A percentile compares a stretch with the other conserved stretches of the same genome.
Conservation (phyloP, 2,797 vertebrate genomes). For the Phataginus tricuspis region DNA sequence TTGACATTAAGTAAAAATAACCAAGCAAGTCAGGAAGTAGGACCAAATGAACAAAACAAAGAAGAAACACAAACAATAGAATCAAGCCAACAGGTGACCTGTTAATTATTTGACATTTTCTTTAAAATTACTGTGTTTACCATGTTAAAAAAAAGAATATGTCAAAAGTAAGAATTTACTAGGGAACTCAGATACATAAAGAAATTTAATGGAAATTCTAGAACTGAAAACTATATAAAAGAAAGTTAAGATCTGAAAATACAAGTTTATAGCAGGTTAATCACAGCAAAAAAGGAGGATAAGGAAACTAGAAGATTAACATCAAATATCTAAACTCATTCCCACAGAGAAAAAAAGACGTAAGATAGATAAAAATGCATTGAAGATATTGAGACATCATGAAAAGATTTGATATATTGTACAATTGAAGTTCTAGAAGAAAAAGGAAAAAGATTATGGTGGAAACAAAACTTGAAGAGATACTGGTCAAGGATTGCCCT, state of each 20-base stretch:
- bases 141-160: background rate
- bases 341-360: background rate
- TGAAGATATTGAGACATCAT: background rate
- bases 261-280: background rate
- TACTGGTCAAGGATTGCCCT: background rate
- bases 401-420: background rate
- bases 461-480: background rate
- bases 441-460: background rate
- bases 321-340: background rate
- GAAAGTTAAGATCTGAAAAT: background rate
- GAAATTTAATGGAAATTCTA: background rate
- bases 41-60: slow-evolving; percentile 14
- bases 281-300: background rate
- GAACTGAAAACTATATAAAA: background rate
- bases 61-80: background rate
- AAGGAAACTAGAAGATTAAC: background rate
- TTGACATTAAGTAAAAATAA: slow-evolving; percentile 19
- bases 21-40: background rate
- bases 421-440: background rate
- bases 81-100: background rate
- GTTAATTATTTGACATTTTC: background rate
- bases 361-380: background rate
- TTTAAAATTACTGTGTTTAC: background rate
- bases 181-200: background rate
- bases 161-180: background rate